These are phyloP conservation scores for Parnassius glacialis DNA, from an alignment of 2,888 invertebrate species.

Conservation along the genomic window DNA sequence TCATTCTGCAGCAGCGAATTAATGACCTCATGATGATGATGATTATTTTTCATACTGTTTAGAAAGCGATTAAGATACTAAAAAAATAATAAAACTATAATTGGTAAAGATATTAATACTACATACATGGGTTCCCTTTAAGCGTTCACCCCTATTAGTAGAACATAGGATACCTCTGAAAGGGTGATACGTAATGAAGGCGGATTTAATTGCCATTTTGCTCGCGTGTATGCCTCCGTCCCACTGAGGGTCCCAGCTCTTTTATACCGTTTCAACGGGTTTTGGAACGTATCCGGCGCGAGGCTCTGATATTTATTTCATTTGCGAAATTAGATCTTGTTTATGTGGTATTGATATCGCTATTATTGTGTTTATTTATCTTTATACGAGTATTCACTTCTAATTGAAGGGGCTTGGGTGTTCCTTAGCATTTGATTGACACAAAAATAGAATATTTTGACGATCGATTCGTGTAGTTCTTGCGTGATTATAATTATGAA, in stretches of 20 bases:
- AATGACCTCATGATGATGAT: too few species aligned
- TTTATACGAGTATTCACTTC: not conserved
- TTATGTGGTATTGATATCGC: constrained; percentile 12
- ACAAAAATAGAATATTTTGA: too few species aligned
- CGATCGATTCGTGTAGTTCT: too few species aligned
- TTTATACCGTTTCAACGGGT: constrained; percentile 36
- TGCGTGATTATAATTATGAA: too few species aligned
- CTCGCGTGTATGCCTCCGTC: constrained; percentile 42
- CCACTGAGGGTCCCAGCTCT: constrained; percentile 32
- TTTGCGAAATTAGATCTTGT: constrained; percentile 19
- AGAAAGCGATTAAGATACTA: too few species aligned
- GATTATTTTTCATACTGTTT: too few species aligned
- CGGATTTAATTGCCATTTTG: constrained; percentile 74
- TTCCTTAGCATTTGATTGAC: not conserved
- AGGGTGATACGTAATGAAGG: constrained; percentile 62
- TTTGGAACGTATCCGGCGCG: constrained; percentile 17
- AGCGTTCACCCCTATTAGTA: constrained; percentile 42
- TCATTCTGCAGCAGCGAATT: too few species aligned
- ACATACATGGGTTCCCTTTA: not conserved
- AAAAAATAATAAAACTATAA: not conserved
- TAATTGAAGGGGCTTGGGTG: not conserved
- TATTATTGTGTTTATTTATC: constrained; percentile 15
- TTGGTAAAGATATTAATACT: not conserved
- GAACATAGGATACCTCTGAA: constrained; percentile 37
- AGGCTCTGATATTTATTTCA: constrained; percentile 21